These are phyloP conservation scores for Phocoena sinus DNA, from an alignment of 2,113 vertebrate species.

Conservation along the genomic window DNA sequence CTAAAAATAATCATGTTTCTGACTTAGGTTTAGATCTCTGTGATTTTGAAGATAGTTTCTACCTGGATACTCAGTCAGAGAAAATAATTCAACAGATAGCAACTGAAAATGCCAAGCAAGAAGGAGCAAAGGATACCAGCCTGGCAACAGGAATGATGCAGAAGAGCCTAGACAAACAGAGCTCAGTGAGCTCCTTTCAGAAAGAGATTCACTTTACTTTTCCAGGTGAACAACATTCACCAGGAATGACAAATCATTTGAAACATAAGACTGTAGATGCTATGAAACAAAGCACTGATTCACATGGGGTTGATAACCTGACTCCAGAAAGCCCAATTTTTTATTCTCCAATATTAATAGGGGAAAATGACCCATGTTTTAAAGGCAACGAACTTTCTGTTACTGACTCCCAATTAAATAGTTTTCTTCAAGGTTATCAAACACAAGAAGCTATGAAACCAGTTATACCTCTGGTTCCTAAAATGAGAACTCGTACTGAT, in stretches of 20 bases:
- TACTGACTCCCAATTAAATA: constrained; percentile 92
- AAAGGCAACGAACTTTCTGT: constrained; percentile 86
- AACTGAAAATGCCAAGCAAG: constrained; percentile 57
- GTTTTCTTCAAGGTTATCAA: constrained; percentile 87
- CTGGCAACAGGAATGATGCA: not conserved
- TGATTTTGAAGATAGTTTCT: constrained; percentile 93
- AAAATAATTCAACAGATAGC: constrained; percentile 85
- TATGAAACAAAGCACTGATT: not conserved
- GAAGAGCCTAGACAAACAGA: not conserved
- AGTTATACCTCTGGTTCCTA: not conserved
- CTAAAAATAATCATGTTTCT: constrained; percentile 76
- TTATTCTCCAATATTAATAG: not conserved
- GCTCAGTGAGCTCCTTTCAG: not conserved
- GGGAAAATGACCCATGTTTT: constrained; percentile 56
- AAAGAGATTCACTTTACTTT: constrained; percentile 3
- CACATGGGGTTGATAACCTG: not conserved
- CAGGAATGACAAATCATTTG: not conserved
- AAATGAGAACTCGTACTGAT: constrained; percentile 32
- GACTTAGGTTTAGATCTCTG: constrained; percentile 74
- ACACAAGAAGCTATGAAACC: constrained; percentile 80
- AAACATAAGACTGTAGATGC: not conserved
- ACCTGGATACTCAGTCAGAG: constrained; percentile 93
- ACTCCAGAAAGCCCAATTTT: constrained; percentile 47
- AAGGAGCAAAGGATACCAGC: constrained; percentile 39
- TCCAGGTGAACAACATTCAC: not conserved